These are phyloP conservation scores for Hemicentrotus pulcherrimus DNA, from an alignment of 35 echinoderm and acorn worm species.

Conservation along the genomic window DNA sequence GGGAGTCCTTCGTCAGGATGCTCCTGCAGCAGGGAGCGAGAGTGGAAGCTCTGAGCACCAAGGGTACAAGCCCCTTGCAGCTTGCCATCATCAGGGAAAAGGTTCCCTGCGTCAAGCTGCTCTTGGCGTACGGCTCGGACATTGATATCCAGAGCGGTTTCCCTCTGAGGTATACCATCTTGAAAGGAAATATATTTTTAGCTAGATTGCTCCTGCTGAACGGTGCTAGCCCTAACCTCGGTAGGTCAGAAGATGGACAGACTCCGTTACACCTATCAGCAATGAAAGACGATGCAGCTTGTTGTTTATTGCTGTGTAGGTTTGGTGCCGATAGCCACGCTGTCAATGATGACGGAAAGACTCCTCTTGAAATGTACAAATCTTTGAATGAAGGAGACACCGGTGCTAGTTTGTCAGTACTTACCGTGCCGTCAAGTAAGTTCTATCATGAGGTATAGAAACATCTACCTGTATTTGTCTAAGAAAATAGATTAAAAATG, in stretches of 20 bases:
- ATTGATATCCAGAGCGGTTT: conserved; percentile 76
- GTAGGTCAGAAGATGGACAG: conserved; percentile 71
- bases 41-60: conserved; percentile 63
- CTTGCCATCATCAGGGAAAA: conserved; percentile 75
- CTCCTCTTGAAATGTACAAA: conserved; percentile 54
- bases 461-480: background rate
- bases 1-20: conserved; percentile 70
- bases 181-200: conserved; percentile 59
- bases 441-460: background rate
- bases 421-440: conserved; percentile 52
- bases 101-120: conserved; percentile 62
- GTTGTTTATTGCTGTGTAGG: conserved; percentile 61
- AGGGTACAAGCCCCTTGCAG: conserved; percentile 72
- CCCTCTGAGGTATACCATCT: conserved; percentile 70
- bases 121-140: conserved; percentile 56
- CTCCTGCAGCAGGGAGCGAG: conserved; percentile 54
- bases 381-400: background rate
- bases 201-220: conserved; percentile 51
- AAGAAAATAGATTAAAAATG: background rate
- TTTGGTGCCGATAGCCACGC: conserved; percentile 68
- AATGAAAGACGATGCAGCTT: conserved; percentile 59
- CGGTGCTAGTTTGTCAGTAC: conserved; percentile 31
- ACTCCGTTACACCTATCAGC: conserved; percentile 71
- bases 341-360: conserved; percentile 59
- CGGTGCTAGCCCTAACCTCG: conserved; percentile 66